Base-by-base conservation (phyloP, 2,888 invertebrate genomes). In the Acleris laterana region DNA sequence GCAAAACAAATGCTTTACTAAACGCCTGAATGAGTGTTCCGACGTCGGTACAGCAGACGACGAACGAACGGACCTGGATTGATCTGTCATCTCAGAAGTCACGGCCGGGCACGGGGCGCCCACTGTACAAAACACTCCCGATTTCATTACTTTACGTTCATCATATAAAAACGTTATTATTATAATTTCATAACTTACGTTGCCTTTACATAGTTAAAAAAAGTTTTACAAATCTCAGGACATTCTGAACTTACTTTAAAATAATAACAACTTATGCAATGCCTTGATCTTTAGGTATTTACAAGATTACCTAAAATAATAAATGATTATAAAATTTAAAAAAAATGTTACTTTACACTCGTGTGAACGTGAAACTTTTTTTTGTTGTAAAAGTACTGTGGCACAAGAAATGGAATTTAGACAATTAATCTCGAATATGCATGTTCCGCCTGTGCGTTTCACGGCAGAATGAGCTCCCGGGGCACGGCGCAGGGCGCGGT, bases 281-380 rank as follows among this genome's bases (percentile, higher is more conserved):
- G 82, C 81, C 81, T 83, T 82, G 80, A 80, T 84, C 74, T 82
- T 83, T 84, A 88, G 85, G 86, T 89, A 87, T 87, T 82, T 87
- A 87, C 83, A 87, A 70, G 76, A 79, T 84, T 81, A 87, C 83
- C 88, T 84, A 87, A 84, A 80, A 80, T 74, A 78, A 38, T 46
- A 74, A 63, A 69, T 66, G 66, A 25, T 60, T 62, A 70, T 71
- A 71, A 75, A 77, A 71, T 69, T 73, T 72, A 76, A 81, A 77
- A 75, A 81, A 75, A 64, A 64, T 73, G 80, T 82, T 82, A 84
- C 83, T 82, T 83, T 84, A 85, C 84, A 83, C 79, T 80, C 81
- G 84, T 83, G 87, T 87, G 83, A 83, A 84, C 81, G 87, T 87
- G 83, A 83, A 84, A 81, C 83, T 78, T 72, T 38, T 79, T 74